Base-by-base conservation (phyloP, 1,140 invertebrate genomes). In the Drosophila ambigua region DNA sequence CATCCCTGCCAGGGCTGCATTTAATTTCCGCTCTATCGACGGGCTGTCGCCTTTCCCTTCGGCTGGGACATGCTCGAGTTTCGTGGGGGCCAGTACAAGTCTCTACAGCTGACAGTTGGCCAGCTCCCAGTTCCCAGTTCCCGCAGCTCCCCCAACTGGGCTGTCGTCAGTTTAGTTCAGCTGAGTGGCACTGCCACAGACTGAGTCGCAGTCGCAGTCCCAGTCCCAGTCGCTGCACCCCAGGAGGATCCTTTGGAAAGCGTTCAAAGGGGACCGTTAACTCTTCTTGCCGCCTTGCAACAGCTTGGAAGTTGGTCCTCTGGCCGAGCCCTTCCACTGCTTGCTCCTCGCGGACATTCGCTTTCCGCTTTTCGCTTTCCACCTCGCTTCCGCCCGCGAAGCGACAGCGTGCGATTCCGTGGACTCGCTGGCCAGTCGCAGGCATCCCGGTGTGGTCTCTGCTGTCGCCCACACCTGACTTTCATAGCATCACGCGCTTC, bases 401-500 rank as follows among this genome's bases (percentile, higher is more conserved):
- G 59, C 49, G 59, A 62, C 49, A 62, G 44, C 26, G 26, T 28
- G 26, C 44, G 59, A 28, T 26, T 45, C 23, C 31, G 51, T 15
- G 50, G 31, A 57, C 66, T 69, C 26, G 7, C 26, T 55, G 59
- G 48, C 52, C 24, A 39, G 35, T 4, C 23, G 2, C 4, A 2
- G 23, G 55, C 5, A 4, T 7, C n/a, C 5, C 23, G 45, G 15
- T 9, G 7, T 35, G 15, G 5, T 39, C 28, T n/a, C 16, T 43
- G 11, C 43, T 57, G 23, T 11, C 7, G 39, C 68, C 35, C 50
- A 1, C 61, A 49, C 31, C 78, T 68, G 66, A 77, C 77, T 82
- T 82, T 87, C 88, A 87, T 88, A 77, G 83, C 82, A 87, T 87
- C 83, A 79, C 83, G 83, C 83, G 83, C 67, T 83, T 79, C 71